phyloP scores from a whole-genome alignment of 1,140 invertebrate species.

The Cydia fagiglandana region DNA sequence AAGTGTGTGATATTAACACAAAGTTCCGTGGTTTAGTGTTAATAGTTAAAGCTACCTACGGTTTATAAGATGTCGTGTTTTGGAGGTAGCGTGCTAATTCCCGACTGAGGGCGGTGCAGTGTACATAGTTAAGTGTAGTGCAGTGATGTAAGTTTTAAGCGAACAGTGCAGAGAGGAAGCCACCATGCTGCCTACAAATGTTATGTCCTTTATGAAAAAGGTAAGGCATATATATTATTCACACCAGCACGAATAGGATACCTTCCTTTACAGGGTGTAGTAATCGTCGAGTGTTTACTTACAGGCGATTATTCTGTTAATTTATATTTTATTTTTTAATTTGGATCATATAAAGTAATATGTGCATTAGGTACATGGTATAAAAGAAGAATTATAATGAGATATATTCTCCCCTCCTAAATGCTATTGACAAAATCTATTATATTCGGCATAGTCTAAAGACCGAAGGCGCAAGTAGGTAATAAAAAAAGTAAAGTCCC shows the following conservation, averaged over 20 bases:
- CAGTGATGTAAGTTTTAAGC: slow-evolving; percentile 59
- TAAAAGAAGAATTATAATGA: too few relatives aligned
- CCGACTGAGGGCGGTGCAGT: slow-evolving; percentile 55
- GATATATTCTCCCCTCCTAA: too few relatives aligned
- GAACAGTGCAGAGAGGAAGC: slow-evolving; percentile 57
- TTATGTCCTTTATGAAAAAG: slow-evolving; percentile 92
- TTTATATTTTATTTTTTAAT: too few relatives aligned
- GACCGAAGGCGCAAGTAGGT: too few relatives aligned
- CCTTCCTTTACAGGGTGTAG: too few relatives aligned
- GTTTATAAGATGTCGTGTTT: slow-evolving; percentile 60
- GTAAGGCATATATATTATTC: slow-evolving; percentile 74
- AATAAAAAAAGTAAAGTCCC: too few relatives aligned
- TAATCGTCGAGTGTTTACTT: too few relatives aligned
- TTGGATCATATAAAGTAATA: too few relatives aligned
- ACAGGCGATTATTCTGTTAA: too few relatives aligned
- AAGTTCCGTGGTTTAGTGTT: background rate
- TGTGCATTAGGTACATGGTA: too few relatives aligned
- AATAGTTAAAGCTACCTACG: slow-evolving; percentile 34
- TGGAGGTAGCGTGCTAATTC: slow-evolving; percentile 58
- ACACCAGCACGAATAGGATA: background rate
- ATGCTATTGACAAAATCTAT: too few relatives aligned
- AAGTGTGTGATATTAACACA: slow-evolving; percentile 8
- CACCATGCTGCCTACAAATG: slow-evolving; percentile 88
- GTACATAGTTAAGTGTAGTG: slow-evolving; percentile 49
- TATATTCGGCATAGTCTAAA: too few relatives aligned